These are phyloP conservation scores for Eupsittula cactorum DNA, from an alignment of 2,113 vertebrate genomes.

Conservation along the genomic window DNA sequence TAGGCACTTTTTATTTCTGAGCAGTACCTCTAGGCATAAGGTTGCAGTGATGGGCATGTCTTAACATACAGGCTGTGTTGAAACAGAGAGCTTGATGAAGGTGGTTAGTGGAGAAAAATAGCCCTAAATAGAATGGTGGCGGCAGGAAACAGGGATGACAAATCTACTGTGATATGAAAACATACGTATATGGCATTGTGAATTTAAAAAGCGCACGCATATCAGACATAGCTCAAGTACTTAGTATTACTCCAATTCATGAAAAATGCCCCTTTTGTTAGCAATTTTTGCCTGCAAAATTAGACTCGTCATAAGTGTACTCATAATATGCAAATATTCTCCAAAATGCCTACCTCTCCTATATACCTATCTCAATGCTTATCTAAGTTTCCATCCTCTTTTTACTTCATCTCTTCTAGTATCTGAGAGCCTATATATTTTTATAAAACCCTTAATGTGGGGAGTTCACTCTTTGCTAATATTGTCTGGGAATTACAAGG, in stretches of 20 bases:
- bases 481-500: not conserved
- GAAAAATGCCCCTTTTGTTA: not conserved
- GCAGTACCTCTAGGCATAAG: constrained; percentile 5
- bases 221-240: not conserved
- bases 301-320: not conserved
- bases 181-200: not conserved
- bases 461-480: not conserved
- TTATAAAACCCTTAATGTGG: not conserved
- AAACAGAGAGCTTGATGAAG: constrained; percentile 24
- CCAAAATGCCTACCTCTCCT: not conserved
- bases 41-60: constrained; percentile 33
- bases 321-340: not conserved
- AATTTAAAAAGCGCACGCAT: not conserved
- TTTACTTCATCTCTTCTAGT: not conserved
- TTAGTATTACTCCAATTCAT: not conserved
- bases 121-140: not conserved
- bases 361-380: not conserved
- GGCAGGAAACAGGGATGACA: not conserved
- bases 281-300: not conserved
- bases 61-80: not conserved
- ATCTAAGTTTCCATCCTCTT: not conserved
- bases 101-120: not conserved
- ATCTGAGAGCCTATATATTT: not conserved
- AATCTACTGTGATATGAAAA: constrained; percentile 11
- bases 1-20: not conserved